Percentiles rank a stretch among this genome's conserved stretches.
These are phyloP conservation scores for Oreamnos americanus DNA, from an alignment of 2,113 vertebrate species.

Conservation along the genomic window DNA sequence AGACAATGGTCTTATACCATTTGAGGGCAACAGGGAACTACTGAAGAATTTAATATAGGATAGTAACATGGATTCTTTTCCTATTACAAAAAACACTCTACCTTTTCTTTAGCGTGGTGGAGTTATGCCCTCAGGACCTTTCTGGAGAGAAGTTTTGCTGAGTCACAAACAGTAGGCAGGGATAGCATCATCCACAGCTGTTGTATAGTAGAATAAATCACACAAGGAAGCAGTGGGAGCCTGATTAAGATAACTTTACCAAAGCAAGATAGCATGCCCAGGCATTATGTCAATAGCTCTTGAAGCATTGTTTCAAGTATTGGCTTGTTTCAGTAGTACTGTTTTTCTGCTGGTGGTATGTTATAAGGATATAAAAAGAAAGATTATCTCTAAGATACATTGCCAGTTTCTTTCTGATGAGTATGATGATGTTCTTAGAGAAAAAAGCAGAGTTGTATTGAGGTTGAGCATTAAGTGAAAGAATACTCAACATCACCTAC, in stretches of 20 bases:
- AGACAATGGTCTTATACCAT: not conserved
- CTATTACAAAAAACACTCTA: not conserved
- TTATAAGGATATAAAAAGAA: not conserved
- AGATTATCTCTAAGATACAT: not conserved
- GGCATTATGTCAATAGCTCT: not conserved
- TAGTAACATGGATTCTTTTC: not conserved
- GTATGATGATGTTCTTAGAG: not conserved
- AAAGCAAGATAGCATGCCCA: not conserved
- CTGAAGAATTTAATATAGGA: not conserved
- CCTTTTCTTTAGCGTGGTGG: not conserved
- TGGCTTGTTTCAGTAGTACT: not conserved
- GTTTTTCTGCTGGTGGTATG: not conserved
- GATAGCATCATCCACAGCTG: not conserved
- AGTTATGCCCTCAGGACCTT: not conserved
- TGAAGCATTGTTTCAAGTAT: not conserved
- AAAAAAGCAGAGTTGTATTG: not conserved
- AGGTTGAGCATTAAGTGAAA: not conserved
- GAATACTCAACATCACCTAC: not conserved
- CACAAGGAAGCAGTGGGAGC: not conserved
- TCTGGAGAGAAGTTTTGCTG: not conserved
- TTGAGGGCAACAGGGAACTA: not conserved
- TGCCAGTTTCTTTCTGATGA: not conserved
- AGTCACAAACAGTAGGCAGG: not conserved
- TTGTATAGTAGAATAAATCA: not conserved
- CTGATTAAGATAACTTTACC: not conserved